Conservation (phyloP, 2,797 vertebrate genomes). For the Zenarchopterus dispar region DNA sequence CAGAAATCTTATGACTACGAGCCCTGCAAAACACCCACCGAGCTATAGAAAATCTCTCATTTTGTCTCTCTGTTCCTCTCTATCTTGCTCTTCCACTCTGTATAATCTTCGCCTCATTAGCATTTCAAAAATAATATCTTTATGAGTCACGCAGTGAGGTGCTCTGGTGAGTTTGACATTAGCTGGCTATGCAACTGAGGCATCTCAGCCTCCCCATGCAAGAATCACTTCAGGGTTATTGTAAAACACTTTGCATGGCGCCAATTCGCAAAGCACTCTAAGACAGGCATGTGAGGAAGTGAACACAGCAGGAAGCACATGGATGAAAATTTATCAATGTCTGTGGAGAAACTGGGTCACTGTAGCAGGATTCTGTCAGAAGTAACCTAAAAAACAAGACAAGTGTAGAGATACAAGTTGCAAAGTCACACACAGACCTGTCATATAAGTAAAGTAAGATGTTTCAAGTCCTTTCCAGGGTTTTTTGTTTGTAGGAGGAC, state of each 20-base stretch:
- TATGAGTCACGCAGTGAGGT: constrained; percentile 74
- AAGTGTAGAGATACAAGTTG: constrained; percentile 22
- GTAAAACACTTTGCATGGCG: constrained; percentile 37
- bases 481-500: no score
- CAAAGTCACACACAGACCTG: neutral
- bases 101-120: constrained; percentile 76
- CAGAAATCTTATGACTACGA: constrained; percentile 44
- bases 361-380: constrained; percentile 33
- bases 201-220: constrained; percentile 40
- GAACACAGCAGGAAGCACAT: constrained; percentile 28
- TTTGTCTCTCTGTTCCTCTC: constrained; percentile 54
- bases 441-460: no score
- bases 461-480: no score
- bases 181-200: constrained; percentile 66
- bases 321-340: constrained; percentile 33
- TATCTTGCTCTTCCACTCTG: constrained; percentile 56
- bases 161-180: constrained; percentile 69
- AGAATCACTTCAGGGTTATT: constrained; percentile 50
- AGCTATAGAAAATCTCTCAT: constrained; percentile 41
- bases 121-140: constrained; percentile 77
- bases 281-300: constrained; percentile 24
- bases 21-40: constrained; percentile 41
- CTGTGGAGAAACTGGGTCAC: constrained; percentile 53
- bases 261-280: constrained; percentile 51
- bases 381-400: constrained; percentile 20